Evolutionary conservation across 2,113 vertebrate genomes (phyloP).

Genomic region (Coregonus clupeaformis): DNA sequence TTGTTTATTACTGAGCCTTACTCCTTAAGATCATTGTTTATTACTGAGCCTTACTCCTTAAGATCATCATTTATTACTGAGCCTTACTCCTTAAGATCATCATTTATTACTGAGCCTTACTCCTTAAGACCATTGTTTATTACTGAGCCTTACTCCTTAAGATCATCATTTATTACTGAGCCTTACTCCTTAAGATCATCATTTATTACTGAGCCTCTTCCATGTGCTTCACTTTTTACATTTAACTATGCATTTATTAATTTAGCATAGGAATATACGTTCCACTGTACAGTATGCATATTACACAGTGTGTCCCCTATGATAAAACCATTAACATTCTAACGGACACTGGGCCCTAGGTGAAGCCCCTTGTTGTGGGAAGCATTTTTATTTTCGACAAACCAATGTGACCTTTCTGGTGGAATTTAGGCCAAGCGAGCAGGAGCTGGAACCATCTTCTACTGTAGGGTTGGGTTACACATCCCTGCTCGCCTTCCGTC

Average conservation of each 20-base stretch:
- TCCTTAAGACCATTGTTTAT: no score
- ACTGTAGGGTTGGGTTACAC: slow-evolving; percentile 38
- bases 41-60: no score
- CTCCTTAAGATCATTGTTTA: no score
- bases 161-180: neutral
- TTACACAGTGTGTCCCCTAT: neutral
- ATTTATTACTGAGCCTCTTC: neutral
- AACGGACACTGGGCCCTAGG: neutral
- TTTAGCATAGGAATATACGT: neutral
- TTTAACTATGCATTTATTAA: neutral
- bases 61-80: no score
- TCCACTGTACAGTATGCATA: neutral
- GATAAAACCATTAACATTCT: neutral
- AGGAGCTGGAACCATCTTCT: slow-evolving; percentile 20
- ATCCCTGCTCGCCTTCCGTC: neutral
- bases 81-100: no score
- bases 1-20: no score
- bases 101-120: no score
- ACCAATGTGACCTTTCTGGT: slow-evolving; percentile 27
- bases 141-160: no score
- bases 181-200: neutral
- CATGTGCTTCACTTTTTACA: no score
- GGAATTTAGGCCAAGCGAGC: slow-evolving; percentile 17
- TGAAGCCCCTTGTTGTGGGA: neutral
- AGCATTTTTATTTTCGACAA: slow-evolving; percentile 34